Evolutionary conservation across 2,113 vertebrate species (phyloP), one percentile per base, ranked within the genome.

Genomic region (Notiomystis cincta): DNA sequence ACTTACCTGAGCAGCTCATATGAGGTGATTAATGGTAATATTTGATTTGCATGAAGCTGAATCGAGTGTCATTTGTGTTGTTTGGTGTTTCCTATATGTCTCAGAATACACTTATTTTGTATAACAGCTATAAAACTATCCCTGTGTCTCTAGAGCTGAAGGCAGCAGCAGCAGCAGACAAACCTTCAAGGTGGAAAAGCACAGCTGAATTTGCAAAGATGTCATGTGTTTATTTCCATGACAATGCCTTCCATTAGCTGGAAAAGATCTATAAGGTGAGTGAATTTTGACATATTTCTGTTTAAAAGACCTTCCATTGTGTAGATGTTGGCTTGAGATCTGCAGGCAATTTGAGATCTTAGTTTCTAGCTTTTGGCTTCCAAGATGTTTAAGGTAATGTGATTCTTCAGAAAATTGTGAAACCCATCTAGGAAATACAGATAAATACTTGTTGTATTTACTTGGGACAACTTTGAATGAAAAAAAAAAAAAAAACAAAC

Each of bases 401-500:
- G 1, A 27, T 84, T 75, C 16, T 76, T 50, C 24, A 67, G 38
- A 48, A 89, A 62, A 57, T 17, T 25, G 20, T 57, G 11, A 84
- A 81, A 42, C 3, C 4, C 7, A 2, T 16, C 48, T 42, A 31
- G 15, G 31, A 71, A 67, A 51, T 27, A 60, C 2, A 48, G 51
- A 58, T 4, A 67, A 73, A 48, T 51, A 11, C 7, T 15, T 64
- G 10, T 31, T n/a, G 9, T 50, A 47, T 40, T 28, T 64, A 25
- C 31, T n/a, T 81, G 19, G 22, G 38, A 24, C 23, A 58, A 31
- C 21, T 53, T 38, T 20, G 33, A 62, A 13, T 35, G 5, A 1
- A 5, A 27, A 51, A 10, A 0, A 10, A 1, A 1, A 20, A 18
- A 28, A 4, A 20, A 4, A 3, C 5, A 20, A 50, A 48, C 40